Evolutionary conservation across 2,113 vertebrate species (phyloP), one percentile per base, ranked within the genome.

Genomic region (Catagonus wagneri): DNA sequence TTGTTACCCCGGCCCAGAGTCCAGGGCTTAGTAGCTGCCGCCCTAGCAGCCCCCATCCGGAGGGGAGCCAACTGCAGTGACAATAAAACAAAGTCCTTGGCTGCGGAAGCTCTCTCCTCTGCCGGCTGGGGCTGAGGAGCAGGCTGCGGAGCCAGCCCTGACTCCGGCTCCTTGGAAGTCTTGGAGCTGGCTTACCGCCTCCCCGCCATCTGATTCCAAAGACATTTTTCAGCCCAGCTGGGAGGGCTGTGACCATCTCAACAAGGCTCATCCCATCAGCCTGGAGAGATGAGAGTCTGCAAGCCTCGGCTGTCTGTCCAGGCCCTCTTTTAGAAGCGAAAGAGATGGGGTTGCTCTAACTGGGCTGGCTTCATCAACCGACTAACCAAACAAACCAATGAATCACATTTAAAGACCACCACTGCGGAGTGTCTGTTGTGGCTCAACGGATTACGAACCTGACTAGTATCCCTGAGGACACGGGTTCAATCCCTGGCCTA

Each of bases 1-100:
- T 98, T 98, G 98, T 98, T 98, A 93, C 97, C 96, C 93, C 91
- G 96, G 95, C 93, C 95, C 83, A 20, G 69, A 17, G 39, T 91
- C 94, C 87, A 83, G 75, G 72, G 32, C 80, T 90, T 93, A 94
- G 98, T 96, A 95, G 89, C 96, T 97, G 98, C 96, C 92, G 94
- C 97, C 97, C 96, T 96, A 96, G 98, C 98, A 99, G 97, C 80
- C 3, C 92, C 94, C 93, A 27, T 34, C 66, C 95, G 90, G 20
- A 93, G 90, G 96, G 66, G 71, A 98, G 98, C 98, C 98, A 98
- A 98, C 93, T 97, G 83, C 98, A 98, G 98, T 98, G 98, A 98
- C 98, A 98, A 98, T 98, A 98, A 98, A 98, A 97, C 85, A 98
- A 98, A 98, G 96, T 61, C 96, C 56, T 98, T 98, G 98, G 98